These are phyloP conservation scores for Tridacna crocea DNA, from an alignment of 2,888 invertebrate species.

Conservation along the genomic window DNA sequence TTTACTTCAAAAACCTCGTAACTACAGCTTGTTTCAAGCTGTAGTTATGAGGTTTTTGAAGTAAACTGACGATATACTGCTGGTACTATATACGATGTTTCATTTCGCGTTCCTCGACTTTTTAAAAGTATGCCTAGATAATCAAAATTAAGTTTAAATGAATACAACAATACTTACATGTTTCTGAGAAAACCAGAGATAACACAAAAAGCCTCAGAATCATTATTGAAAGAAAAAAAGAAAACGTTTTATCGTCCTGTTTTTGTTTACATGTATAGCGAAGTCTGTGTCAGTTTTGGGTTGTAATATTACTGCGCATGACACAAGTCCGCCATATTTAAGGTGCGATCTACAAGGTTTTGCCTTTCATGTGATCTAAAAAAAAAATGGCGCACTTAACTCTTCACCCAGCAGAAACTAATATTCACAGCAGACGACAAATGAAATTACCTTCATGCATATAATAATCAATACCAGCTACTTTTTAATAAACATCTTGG, in stretches of 20 bases:
- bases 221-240: not conserved
- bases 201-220: not conserved
- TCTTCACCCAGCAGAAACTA: too few relatives aligned
- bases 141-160: not conserved
- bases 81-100: too few relatives aligned
- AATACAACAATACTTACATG: not conserved
- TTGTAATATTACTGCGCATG: not conserved
- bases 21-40: too few relatives aligned
- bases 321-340: constrained; percentile 16
- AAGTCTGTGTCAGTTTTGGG: not conserved
- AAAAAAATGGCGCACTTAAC: too few relatives aligned
- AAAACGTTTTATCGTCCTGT: not conserved
- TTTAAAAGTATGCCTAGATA: not conserved
- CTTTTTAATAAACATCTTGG: not conserved
- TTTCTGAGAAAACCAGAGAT: not conserved
- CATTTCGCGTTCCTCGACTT: too few relatives aligned
- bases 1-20: too few relatives aligned
- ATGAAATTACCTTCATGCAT: too few relatives aligned
- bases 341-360: constrained; percentile 10
- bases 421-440: too few relatives aligned
- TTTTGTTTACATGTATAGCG: not conserved
- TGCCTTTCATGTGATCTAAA: too few relatives aligned
- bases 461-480: too few relatives aligned
- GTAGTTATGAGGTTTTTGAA: too few relatives aligned
- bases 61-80: too few relatives aligned